A percentile compares a stretch with the other conserved stretches of the same genome.
These are phyloP conservation scores for Cossypha polioptera DNA, from an alignment of 2,797 vertebrate species.

Conservation along the genomic window DNA sequence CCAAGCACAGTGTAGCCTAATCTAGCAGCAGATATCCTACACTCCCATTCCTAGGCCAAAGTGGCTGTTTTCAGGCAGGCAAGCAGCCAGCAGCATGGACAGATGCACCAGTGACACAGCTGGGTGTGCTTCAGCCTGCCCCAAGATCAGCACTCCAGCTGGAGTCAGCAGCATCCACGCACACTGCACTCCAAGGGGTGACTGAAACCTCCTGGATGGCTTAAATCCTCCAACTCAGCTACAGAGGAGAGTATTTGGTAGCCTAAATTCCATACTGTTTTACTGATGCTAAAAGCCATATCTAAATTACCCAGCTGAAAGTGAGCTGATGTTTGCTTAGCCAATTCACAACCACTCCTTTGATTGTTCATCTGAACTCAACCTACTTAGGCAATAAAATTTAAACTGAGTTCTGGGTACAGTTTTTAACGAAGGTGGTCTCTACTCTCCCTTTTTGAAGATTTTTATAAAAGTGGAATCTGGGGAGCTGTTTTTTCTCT, in stretches of 20 bases:
- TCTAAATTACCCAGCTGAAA: background rate
- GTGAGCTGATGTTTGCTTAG: fast-evolving
- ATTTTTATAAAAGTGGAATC: background rate
- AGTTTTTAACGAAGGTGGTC: background rate
- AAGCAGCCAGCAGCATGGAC: background rate
- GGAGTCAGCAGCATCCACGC: background rate
- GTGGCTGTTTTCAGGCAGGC: background rate
- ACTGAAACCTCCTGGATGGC: background rate
- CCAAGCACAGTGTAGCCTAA: background rate
- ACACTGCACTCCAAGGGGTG: background rate
- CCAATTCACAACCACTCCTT: background rate
- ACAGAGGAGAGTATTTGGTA: background rate
- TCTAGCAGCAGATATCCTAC: background rate
- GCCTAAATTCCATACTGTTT: background rate
- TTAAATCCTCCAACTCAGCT: background rate
- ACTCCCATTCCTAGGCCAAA: background rate
- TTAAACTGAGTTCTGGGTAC: background rate
- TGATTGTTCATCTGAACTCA: background rate
- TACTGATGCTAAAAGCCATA: background rate
- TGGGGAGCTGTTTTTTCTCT: background rate
- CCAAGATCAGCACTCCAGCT: background rate
- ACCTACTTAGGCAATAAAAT: background rate
- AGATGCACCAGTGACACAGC: background rate
- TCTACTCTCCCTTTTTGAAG: background rate
- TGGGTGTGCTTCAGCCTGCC: background rate